Conservation (phyloP, 2,888 invertebrate species). For the Oligia strigilis region DNA sequence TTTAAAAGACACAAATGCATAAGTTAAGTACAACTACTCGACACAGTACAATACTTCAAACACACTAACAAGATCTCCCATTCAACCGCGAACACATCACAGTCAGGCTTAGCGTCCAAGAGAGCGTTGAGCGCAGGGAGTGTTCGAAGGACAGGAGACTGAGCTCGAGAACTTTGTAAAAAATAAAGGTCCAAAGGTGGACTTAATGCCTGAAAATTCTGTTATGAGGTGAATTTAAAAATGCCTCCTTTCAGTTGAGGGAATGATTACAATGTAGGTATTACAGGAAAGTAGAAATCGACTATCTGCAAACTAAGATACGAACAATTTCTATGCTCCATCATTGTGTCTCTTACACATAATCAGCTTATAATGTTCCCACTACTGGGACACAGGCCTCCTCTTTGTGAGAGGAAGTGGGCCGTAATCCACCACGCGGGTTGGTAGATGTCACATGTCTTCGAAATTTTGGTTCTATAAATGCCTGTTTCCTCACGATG, state of each 20-base stretch:
- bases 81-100: background rate
- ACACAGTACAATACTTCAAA: background rate
- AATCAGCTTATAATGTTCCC: too few species aligned
- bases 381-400: too few species aligned
- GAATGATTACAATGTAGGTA: background rate
- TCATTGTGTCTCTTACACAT: background rate
- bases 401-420: too few species aligned
- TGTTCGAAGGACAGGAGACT: background rate
- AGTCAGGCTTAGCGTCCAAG: background rate
- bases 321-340: background rate
- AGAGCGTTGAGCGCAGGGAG: background rate
- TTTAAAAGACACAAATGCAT: too few species aligned
- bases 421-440: too few species aligned
- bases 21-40: too few species aligned
- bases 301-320: background rate
- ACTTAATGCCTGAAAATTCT: background rate
- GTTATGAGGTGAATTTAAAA: background rate
- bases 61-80: too few species aligned
- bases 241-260: background rate
- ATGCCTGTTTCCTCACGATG: too few species aligned
- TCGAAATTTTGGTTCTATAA: too few species aligned
- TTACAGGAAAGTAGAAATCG: background rate
- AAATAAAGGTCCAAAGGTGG: background rate
- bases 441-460: too few species aligned
- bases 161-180: too few species aligned